Percentiles rank a stretch among this genome's conserved stretches.
phyloP scores from a whole-genome alignment of 2,113 vertebrate genomes.

The Sus scrofa region DNA sequence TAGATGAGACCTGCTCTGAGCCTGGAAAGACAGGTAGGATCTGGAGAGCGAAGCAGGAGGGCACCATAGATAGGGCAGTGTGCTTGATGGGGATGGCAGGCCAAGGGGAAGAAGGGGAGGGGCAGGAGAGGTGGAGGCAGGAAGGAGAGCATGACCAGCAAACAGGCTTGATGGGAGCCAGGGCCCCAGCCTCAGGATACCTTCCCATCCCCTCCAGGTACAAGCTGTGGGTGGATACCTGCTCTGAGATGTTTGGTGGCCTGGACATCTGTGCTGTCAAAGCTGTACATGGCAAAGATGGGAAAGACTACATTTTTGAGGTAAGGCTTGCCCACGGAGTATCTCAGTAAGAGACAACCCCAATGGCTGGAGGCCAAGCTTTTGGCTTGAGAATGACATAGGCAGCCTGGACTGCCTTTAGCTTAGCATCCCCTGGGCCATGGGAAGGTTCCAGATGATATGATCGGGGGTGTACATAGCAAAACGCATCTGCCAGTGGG shows the following conservation, averaged over 20 bases:
- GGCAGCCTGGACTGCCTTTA: background rate
- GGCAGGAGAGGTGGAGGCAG: background rate
- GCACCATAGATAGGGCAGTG: background rate
- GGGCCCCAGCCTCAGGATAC: background rate
- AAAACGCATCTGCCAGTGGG: background rate
- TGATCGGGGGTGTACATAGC: background rate
- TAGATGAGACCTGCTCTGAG: background rate
- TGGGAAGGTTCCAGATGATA: background rate
- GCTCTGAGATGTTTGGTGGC: slow-evolving; percentile 97
- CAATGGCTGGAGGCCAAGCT: background rate
- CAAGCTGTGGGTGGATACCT: slow-evolving; percentile 97
- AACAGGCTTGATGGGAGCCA: background rate
- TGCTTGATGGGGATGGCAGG: background rate
- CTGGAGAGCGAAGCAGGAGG: background rate
- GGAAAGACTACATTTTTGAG: slow-evolving; percentile 99
- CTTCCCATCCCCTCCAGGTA: slow-evolving; percentile 88
- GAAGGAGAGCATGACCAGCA: background rate
- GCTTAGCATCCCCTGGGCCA: background rate
- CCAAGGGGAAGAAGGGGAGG: too few relatives aligned
- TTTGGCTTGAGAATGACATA: background rate
- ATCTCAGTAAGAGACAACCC: background rate
- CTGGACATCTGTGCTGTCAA: slow-evolving; percentile 99
- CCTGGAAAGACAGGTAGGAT: background rate
- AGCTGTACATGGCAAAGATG: slow-evolving; percentile 98
- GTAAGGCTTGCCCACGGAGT: slow-evolving; percentile 85